Conservation (phyloP, 2,888 invertebrate species). For the Drosophila mimica region DNA sequence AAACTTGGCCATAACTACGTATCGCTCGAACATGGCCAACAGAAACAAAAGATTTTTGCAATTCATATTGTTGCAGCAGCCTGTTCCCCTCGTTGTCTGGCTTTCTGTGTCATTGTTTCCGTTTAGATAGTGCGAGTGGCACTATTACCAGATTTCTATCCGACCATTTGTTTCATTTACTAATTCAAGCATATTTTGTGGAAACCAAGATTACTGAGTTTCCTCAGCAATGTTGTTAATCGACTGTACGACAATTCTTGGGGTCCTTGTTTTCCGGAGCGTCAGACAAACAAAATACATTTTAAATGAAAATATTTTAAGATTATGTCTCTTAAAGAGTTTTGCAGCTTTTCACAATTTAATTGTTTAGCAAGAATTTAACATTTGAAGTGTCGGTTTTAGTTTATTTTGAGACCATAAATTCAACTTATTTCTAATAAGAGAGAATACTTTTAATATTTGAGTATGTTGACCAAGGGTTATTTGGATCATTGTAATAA, state of each 20-base stretch:
- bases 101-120: slow-evolving; percentile 19
- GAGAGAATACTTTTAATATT: neutral
- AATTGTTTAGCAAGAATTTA: neutral
- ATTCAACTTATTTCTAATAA: neutral
- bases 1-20: slow-evolving; percentile 41
- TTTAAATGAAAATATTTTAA: neutral
- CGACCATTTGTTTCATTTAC: slow-evolving; percentile 56
- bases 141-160: slow-evolving; percentile 59
- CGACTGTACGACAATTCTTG: slow-evolving; percentile 26
- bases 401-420: neutral
- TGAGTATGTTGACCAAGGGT: neutral
- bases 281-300: slow-evolving; percentile 1
- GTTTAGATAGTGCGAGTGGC: slow-evolving; percentile 48
- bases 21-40: slow-evolving; percentile 28
- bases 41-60: slow-evolving; percentile 54
- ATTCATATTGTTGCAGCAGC: slow-evolving; percentile 24
- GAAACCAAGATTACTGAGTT: slow-evolving; percentile 40
- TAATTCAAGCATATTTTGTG: slow-evolving; percentile 43
- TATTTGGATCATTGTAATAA: neutral
- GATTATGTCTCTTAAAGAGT: slow-evolving; percentile 3
- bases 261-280: slow-evolving; percentile 12
- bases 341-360: slow-evolving; percentile 5
- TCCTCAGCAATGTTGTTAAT: slow-evolving; percentile 9
- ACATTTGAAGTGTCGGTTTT: neutral
- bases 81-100: slow-evolving; percentile 8